phyloP scores from a whole-genome alignment of 2,113 vertebrate species.

The Monarcha castaneiventris region DNA sequence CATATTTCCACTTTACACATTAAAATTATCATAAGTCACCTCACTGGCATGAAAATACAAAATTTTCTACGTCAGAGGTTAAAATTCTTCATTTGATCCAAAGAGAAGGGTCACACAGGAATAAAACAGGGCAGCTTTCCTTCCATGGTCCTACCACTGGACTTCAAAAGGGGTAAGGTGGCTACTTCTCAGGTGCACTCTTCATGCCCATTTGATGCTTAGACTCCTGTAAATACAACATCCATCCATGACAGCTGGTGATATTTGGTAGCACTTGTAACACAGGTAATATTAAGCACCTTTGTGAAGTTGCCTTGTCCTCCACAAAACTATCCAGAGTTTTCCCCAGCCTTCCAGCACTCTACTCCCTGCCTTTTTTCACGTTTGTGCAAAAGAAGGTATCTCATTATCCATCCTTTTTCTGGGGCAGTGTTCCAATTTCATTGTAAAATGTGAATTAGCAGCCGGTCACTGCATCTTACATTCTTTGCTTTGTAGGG shows the following conservation, averaged over 20 bases:
- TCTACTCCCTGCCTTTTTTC: not conserved
- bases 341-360: not conserved
- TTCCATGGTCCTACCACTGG: accelerated
- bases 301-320: not conserved
- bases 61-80: not conserved
- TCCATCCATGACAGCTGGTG: not conserved
- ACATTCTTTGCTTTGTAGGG: not conserved
- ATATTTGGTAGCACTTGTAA: not conserved
- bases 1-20: not conserved
- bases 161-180: not conserved
- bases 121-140: not conserved
- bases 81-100: not conserved
- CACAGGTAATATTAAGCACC: not conserved
- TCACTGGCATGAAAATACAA: not conserved
- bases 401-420: not conserved
- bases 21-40: not conserved
- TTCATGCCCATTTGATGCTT: not conserved
- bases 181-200: not conserved
- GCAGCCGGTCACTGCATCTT: not conserved
- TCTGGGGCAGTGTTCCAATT: not conserved
- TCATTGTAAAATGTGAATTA: not conserved
- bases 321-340: not conserved
- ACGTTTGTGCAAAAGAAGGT: not conserved
- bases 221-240: not conserved
- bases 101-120: not conserved